Percentiles rank a stretch among this genome's conserved stretches.
phyloP scores from a whole-genome alignment of 2,113 vertebrate genomes.

The Dascyllus trimaculatus region DNA sequence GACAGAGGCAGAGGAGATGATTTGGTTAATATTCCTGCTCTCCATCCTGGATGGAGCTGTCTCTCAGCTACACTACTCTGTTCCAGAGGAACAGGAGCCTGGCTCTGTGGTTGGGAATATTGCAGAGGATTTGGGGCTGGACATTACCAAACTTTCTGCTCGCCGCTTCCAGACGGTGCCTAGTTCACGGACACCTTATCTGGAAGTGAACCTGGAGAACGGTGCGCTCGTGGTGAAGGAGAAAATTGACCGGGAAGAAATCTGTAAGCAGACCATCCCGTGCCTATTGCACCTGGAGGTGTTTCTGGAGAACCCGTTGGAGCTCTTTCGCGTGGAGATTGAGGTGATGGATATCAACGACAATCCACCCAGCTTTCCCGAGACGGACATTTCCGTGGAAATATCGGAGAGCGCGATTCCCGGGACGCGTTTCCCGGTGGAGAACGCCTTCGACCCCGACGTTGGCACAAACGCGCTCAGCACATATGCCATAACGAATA shows the following conservation, averaged over 20 bases:
- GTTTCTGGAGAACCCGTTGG: slow-evolving; percentile 96
- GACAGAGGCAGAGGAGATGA: slow-evolving; percentile 87
- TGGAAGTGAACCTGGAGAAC: slow-evolving; percentile 96
- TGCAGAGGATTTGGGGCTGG: slow-evolving; percentile 96
- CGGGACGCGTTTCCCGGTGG: slow-evolving; percentile 96
- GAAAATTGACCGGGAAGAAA: slow-evolving; percentile 95
- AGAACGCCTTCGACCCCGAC: slow-evolving; percentile 98
- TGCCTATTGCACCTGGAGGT: slow-evolving; percentile 95
- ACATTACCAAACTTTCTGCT: slow-evolving; percentile 97
- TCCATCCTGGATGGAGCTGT: slow-evolving; percentile 90
- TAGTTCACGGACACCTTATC: slow-evolving; percentile 93
- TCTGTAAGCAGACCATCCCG: slow-evolving; percentile 92
- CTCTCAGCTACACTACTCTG: slow-evolving; percentile 94
- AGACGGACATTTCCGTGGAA: slow-evolving; percentile 95
- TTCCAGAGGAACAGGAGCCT: slow-evolving; percentile 95
- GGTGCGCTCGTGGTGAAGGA: slow-evolving; percentile 94
- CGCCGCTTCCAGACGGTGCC: slow-evolving; percentile 95
- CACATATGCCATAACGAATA: slow-evolving; percentile 96
- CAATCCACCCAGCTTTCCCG: slow-evolving; percentile 94
- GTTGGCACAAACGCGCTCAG: slow-evolving; percentile 96
- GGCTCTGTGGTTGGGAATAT: slow-evolving; percentile 98
- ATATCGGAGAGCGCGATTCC: slow-evolving; percentile 98
- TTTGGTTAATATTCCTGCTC: slow-evolving; percentile 89
- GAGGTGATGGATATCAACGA: slow-evolving; percentile 99
- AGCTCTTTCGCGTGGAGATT: slow-evolving; percentile 97